phyloP scores from a whole-genome alignment of 2,113 vertebrate species.

The Panurus biarmicus region DNA sequence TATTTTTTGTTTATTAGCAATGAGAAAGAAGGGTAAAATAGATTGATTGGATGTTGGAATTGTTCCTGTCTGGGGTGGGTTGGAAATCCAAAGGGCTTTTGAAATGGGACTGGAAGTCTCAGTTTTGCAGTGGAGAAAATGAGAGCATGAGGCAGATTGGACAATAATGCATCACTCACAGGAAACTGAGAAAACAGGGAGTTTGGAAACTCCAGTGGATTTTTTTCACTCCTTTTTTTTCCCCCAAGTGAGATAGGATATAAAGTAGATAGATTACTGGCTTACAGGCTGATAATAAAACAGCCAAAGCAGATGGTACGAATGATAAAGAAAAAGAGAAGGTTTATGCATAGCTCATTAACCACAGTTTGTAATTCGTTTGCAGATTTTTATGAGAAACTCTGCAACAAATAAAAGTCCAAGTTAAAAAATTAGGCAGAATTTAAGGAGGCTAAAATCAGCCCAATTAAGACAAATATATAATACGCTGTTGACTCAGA shows the following conservation, averaged over 20 bases:
- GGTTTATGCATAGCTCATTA: conserved; percentile 47
- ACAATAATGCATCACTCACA: background rate
- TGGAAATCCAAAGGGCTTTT: background rate
- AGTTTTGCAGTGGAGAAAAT: background rate
- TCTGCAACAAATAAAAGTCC: conserved; percentile 21
- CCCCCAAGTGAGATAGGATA: background rate
- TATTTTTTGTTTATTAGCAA: background rate
- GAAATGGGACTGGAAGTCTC: background rate
- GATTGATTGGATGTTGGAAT: background rate
- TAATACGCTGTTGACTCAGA: background rate
- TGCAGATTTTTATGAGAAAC: conserved; percentile 40
- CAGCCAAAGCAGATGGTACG: conserved; percentile 40
- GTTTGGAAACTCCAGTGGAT: background rate
- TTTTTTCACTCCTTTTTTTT: background rate
- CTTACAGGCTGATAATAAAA: conserved; percentile 49
- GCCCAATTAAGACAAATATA: conserved; percentile 36
- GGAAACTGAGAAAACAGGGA: background rate
- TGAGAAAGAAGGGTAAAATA: background rate
- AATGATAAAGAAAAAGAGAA: conserved; percentile 41
- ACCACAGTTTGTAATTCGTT: conserved; percentile 14
- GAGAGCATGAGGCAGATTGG: background rate
- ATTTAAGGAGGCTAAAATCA: conserved; percentile 30
- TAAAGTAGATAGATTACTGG: conserved; percentile 43
- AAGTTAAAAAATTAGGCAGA: conserved; percentile 19
- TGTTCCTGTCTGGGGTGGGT: background rate